These are phyloP conservation scores for Tadarida brasiliensis DNA, from an alignment of 2,797 vertebrate genomes.

Conservation along the genomic window DNA sequence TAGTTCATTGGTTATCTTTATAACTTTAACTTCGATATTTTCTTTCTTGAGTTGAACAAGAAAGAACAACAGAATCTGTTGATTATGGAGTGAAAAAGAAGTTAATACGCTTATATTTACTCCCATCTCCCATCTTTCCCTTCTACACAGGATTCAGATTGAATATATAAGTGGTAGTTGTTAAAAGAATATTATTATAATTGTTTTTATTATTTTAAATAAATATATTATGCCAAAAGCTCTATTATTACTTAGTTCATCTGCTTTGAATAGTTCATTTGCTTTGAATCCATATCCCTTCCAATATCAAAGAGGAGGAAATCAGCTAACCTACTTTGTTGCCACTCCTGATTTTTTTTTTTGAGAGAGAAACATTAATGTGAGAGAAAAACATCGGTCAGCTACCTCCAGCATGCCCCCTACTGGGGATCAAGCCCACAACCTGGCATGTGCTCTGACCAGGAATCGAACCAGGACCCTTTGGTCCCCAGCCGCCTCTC, in stretches of 20 bases:
- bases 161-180: background rate
- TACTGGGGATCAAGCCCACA: no score
- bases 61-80: no score
- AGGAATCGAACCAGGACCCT: no score
- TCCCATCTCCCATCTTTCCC: background rate
- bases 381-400: no score
- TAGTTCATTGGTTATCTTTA: background rate
- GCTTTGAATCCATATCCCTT: background rate
- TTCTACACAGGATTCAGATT: background rate
- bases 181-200: background rate
- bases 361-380: no score
- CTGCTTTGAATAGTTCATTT: background rate
- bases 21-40: background rate
- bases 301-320: background rate
- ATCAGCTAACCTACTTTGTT: background rate
- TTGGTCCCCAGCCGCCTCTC: no score
- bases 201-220: constrained; percentile 50
- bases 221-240: background rate
- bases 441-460: no score
- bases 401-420: no score
- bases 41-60: constrained; percentile 33
- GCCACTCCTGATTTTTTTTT: no score
- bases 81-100: background rate
- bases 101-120: background rate
- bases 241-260: background rate